Evolutionary conservation across 2,888 invertebrate species (phyloP), one percentile per base, ranked within the genome.

Genomic region (Pelosia muscerda): DNA sequence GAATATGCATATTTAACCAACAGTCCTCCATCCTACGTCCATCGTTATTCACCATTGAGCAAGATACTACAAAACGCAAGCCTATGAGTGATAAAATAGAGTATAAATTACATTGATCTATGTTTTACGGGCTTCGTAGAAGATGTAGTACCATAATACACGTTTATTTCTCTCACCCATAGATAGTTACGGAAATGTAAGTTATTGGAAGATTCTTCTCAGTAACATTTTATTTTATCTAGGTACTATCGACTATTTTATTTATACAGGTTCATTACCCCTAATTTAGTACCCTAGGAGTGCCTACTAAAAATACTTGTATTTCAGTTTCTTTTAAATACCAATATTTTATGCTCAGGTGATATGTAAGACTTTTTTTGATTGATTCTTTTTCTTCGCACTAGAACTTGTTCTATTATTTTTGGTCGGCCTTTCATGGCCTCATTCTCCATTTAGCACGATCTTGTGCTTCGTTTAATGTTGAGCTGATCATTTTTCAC

Each of bases 31-130:
- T 38, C 4, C 38, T 8, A 2, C 8, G 2, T 9, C 8, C 49
- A 49, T n/a, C n/a, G n/a, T 49, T 49, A 49, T n/a, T 49, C 49
- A 49, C n/a, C 49, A n/a, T 49, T 9, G 9, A 49, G n/a, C 19
- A n/a, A 49, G 49, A 49, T 49, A 49, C n/a, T n/a, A 49, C 49
- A 2, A 49, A 49, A n/a, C n/a, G n/a, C 49, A n/a, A 49, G 9
- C 8, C 49, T 49, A 49, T 49, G 8, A n/a, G 8, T 49, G 49
- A 49, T 49, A 49, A 49, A 49, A 49, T 49, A 49, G 49, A n/a
- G 49, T 49, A 49, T 49, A 49, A 49, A 49, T 49, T n/a, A 49
- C 9, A n/a, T 49, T 49, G 49, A 49, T 49, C 49, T 49, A 49
- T n/a, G 49, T 49, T 49, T n/a, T 49, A 49, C 19, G 49, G 49